A percentile compares a stretch with the other conserved stretches of the same genome.
These are phyloP conservation scores for Catamblyrhynchus diadema DNA, from an alignment of 2,797 vertebrate genomes.

Conservation along the genomic window DNA sequence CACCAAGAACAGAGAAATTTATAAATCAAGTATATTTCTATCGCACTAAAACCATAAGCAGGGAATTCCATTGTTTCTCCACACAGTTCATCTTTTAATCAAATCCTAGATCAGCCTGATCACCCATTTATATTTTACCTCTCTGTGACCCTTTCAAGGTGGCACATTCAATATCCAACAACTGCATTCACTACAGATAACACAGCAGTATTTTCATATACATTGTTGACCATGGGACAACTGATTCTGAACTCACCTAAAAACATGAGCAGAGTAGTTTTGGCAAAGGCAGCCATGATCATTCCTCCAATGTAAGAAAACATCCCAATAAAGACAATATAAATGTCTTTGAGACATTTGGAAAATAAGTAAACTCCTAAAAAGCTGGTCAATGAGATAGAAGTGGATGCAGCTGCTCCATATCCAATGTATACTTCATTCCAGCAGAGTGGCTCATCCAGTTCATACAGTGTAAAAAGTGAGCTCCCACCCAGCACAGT, in stretches of 20 bases:
- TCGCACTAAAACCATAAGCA: not conserved
- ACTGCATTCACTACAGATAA: not conserved
- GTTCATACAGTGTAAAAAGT: constrained; percentile 86
- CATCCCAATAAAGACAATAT: constrained; percentile 85
- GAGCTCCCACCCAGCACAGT: constrained; percentile 75
- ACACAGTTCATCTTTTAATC: not conserved
- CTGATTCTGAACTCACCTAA: constrained; percentile 82
- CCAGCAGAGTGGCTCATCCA: constrained; percentile 93
- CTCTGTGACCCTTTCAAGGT: not conserved
- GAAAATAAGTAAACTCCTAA: constrained; percentile 83
- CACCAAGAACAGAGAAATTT: not conserved
- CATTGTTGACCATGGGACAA: not conserved
- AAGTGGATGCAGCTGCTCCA: constrained; percentile 82
- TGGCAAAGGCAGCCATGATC: constrained; percentile 82
- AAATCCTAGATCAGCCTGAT: not conserved
- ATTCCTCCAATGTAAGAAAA: constrained; percentile 83
- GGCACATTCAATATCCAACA: not conserved
- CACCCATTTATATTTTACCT: not conserved
- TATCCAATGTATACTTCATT: constrained; percentile 91
- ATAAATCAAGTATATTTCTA: not conserved
- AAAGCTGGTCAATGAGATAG: constrained; percentile 86
- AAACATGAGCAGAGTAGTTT: constrained; percentile 89
- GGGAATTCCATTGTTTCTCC: not conserved
- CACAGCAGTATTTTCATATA: not conserved
- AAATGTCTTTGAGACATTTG: constrained; percentile 80